These are phyloP conservation scores for Drosophila ananassae DNA, from an alignment of 1,140 invertebrate genomes.

Conservation along the genomic window DNA sequence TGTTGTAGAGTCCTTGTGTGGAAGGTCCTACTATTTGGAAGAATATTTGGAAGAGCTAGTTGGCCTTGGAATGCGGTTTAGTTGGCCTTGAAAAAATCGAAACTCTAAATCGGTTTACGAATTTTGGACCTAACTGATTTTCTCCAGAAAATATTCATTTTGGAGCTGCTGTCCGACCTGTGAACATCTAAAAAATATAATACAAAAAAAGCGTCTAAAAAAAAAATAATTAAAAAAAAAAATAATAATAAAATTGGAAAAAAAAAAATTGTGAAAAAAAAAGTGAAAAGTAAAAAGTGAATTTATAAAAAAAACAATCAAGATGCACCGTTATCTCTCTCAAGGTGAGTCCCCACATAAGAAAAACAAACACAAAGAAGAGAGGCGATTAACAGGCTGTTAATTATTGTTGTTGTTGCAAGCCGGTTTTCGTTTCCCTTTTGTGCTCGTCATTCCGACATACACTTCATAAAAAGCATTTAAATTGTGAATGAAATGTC, in stretches of 20 bases:
- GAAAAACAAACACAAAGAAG: not conserved
- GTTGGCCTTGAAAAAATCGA: not conserved
- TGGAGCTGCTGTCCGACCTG: not conserved
- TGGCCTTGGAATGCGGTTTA: not conserved
- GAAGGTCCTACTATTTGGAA: not conserved
- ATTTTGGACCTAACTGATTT: not conserved
- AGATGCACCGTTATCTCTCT: not conserved
- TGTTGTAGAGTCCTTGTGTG: too few relatives aligned
- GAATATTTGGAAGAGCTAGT: not conserved
- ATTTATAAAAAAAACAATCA: not conserved
- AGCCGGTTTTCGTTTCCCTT: constrained; percentile 3
- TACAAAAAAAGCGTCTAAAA: not conserved
- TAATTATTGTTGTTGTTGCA: not conserved
- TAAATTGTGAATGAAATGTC: not conserved
- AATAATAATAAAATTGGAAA: not conserved
- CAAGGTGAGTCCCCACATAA: not conserved
- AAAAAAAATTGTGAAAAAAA: not conserved
- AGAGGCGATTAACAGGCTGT: not conserved
- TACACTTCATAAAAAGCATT: not conserved
- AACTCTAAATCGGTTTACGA: too few relatives aligned
- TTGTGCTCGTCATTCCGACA: not conserved
- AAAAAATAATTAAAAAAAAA: not conserved
- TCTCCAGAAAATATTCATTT: not conserved
- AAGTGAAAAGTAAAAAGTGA: not conserved
- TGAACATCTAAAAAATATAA: not conserved